Evolutionary conservation across 1,140 invertebrate species (phyloP).

Genomic region (Trichonephila inaurata): DNA sequence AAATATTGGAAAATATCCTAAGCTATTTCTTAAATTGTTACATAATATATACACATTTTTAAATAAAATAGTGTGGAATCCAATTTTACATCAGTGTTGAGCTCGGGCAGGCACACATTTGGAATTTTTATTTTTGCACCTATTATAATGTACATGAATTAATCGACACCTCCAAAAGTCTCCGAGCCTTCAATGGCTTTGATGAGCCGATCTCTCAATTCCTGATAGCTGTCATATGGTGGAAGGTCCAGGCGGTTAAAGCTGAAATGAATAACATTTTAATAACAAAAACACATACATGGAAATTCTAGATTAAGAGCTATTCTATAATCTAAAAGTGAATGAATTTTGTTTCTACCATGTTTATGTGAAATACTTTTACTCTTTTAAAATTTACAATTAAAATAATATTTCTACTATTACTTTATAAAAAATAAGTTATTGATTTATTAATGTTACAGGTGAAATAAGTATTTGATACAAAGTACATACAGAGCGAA

Average conservation of each 20-base stretch:
- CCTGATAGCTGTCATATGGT: conserved; percentile 96
- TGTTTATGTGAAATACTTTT: too few relatives aligned
- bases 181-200: conserved; percentile 99
- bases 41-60: conserved; percentile 71
- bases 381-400: too few relatives aligned
- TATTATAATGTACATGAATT: conserved; percentile 80
- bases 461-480: too few relatives aligned
- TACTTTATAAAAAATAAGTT: too few relatives aligned
- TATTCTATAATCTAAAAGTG: too few relatives aligned
- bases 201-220: conserved; percentile 95
- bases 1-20: conserved; percentile 66
- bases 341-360: too few relatives aligned
- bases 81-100: conserved; percentile 67
- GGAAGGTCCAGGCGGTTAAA: conserved; percentile 99
- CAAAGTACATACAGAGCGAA: too few relatives aligned
- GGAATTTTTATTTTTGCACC: conserved; percentile 49
- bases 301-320: too few relatives aligned
- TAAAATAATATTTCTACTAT: too few relatives aligned
- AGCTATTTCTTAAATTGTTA: conserved; percentile 65
- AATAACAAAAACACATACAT: too few relatives aligned
- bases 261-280: conserved; percentile 83
- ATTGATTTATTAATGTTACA: too few relatives aligned
- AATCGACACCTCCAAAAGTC: conserved; percentile 99
- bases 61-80: conserved; percentile 73
- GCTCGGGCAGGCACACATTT: conserved; percentile 68